Evolutionary conservation across 2,888 invertebrate species (phyloP).

Genomic region (Catocala nupta): DNA sequence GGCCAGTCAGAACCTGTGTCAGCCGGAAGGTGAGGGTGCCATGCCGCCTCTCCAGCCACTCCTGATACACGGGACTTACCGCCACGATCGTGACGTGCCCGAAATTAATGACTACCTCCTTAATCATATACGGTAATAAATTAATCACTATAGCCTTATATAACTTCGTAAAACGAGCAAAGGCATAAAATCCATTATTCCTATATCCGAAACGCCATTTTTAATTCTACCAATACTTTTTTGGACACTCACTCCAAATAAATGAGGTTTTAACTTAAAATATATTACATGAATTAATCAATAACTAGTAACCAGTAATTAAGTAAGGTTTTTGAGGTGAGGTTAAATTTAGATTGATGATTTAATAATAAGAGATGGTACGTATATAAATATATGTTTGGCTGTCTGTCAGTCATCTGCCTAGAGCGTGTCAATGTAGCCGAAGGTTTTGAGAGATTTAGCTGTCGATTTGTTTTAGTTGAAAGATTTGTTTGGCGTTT

Average conservation of each 20-base stretch:
- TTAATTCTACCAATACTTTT: background rate
- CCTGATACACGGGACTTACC: no score
- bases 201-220: background rate
- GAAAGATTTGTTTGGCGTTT: background rate
- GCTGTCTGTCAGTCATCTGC: slow-evolving; percentile 52
- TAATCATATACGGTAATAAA: no score
- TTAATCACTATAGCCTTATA: no score
- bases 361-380: slow-evolving; percentile 70
- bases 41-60: no score
- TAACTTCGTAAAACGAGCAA: background rate
- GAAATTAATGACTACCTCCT: no score
- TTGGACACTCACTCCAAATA: slow-evolving; percentile 13
- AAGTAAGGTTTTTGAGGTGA: slow-evolving; percentile 48
- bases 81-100: no score
- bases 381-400: slow-evolving; percentile 58
- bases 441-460: slow-evolving; percentile 19
- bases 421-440: slow-evolving; percentile 42
- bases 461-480: slow-evolving; percentile 18
- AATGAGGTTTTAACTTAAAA: slow-evolving; percentile 6
- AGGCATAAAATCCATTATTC: background rate
- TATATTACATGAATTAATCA: slow-evolving; percentile 57
- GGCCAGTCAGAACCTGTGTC: no score
- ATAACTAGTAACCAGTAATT: slow-evolving; percentile 63
- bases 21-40: no score
- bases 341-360: slow-evolving; percentile 72